Percentiles rank a stretch among this genome's conserved stretches.
phyloP scores from a whole-genome alignment of 2,797 vertebrate genomes.

The Enteromius viviparus region DNA sequence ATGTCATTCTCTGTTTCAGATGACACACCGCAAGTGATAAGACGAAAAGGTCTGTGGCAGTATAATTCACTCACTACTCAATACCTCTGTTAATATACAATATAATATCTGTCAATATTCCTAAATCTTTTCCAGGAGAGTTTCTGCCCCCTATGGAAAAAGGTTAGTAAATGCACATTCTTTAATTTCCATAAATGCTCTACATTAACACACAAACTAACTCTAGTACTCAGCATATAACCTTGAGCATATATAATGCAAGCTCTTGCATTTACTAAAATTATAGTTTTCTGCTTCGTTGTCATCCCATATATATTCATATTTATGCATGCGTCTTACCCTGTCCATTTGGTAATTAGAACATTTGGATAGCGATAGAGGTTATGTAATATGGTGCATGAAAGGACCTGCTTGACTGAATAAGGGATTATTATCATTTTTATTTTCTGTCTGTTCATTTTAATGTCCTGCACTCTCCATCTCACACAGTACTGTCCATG shows the following conservation, averaged over 20 bases:
- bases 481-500: constrained; percentile 15
- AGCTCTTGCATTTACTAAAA: neutral
- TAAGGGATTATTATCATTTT: constrained; percentile 19
- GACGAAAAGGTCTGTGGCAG: constrained; percentile 71
- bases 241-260: neutral
- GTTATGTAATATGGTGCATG: constrained; percentile 44
- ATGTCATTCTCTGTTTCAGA: constrained; percentile 59
- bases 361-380: neutral
- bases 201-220: constrained; percentile 31
- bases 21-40: constrained; percentile 67
- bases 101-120: neutral
- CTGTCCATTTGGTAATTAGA: neutral
- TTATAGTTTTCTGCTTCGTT: neutral
- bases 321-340: constrained; percentile 2
- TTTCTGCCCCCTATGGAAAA: constrained; percentile 75
- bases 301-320: neutral
- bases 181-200: neutral
- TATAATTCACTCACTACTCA: neutral
- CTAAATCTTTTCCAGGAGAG: constrained; percentile 64
- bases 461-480: constrained; percentile 34
- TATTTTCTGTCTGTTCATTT: constrained; percentile 8
- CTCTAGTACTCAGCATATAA: neutral
- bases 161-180: constrained; percentile 67
- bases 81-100: neutral
- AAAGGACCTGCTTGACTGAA: constrained; percentile 17